Conservation (phyloP, 2,113 vertebrate species). For the Eira barbara region DNA sequence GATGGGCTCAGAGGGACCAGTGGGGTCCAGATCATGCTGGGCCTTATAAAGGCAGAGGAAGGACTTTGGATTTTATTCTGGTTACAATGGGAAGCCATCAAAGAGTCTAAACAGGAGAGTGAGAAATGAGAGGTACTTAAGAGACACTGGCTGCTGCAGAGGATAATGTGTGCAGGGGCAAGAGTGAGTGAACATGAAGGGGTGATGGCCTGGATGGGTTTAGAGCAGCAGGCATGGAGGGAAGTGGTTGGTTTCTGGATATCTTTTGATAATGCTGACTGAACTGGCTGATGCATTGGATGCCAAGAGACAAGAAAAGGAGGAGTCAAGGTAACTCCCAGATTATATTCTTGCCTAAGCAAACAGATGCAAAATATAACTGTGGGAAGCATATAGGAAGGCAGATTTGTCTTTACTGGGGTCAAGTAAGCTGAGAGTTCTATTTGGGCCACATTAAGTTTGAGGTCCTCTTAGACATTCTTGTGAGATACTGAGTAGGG, state of each 20-base stretch:
- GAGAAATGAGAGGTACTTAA: not conserved
- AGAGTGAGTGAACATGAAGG: too few relatives aligned
- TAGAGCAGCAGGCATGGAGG: not conserved
- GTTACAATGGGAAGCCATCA: not conserved
- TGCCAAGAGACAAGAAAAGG: not conserved
- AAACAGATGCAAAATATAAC: not conserved
- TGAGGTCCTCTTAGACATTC: not conserved
- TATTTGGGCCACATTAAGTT: not conserved
- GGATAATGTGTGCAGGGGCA: not conserved
- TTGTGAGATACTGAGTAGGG: not conserved
- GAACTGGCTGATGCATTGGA: not conserved
- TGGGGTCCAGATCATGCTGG: not conserved
- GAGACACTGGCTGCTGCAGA: not conserved
- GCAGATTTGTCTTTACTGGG: not conserved
- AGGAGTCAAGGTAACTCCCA: not conserved
- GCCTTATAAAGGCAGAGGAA: not conserved
- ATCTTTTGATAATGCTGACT: not conserved
- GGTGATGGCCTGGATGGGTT: not conserved
- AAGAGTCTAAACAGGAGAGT: not conserved
- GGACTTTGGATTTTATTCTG: not conserved
- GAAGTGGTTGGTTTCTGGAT: not conserved
- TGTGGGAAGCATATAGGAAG: not conserved
- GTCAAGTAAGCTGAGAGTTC: not conserved
- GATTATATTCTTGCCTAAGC: not conserved
- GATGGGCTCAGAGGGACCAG: not conserved